Percentiles rank a stretch among this genome's conserved stretches.
phyloP scores from a whole-genome alignment of 2,797 vertebrate species.

The Urocyon cinereoargenteus region DNA sequence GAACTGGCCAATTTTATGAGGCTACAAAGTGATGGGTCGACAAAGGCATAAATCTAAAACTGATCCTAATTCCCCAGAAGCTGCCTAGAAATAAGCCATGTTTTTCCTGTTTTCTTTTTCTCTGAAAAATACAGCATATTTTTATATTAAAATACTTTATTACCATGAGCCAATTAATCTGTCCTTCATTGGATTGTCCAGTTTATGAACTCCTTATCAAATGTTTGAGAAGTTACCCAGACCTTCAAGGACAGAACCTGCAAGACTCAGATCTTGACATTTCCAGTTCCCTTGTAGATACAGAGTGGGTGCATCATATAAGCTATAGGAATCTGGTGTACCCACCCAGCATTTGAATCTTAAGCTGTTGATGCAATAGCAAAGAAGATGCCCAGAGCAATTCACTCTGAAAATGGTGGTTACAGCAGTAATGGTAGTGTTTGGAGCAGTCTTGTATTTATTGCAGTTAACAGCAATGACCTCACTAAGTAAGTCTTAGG shows the following conservation, averaged over 20 bases:
- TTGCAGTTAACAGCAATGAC: background rate
- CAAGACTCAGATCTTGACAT: background rate
- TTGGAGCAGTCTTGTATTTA: background rate
- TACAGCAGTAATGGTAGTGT: rapidly evolving
- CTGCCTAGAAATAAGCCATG: background rate
- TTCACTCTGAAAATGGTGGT: background rate
- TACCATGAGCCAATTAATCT: background rate
- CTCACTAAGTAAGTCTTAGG: background rate
- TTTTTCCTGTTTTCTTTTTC: background rate
- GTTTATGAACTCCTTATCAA: background rate
- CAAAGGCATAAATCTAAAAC: background rate
- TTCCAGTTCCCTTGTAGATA: background rate
- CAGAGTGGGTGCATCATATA: background rate
- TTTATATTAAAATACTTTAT: background rate
- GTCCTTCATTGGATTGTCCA: background rate
- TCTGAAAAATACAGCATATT: background rate
- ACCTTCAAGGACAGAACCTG: background rate
- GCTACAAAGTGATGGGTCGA: background rate
- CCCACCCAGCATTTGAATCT: background rate
- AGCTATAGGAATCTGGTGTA: background rate
- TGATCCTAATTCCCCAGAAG: background rate
- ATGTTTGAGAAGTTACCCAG: background rate
- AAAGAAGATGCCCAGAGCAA: background rate
- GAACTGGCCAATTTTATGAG: background rate
- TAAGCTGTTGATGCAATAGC: background rate